Evolutionary conservation across 1,140 invertebrate genomes (phyloP), one percentile per base, ranked within the genome.

Genomic region (Berghia stephanieae): DNA sequence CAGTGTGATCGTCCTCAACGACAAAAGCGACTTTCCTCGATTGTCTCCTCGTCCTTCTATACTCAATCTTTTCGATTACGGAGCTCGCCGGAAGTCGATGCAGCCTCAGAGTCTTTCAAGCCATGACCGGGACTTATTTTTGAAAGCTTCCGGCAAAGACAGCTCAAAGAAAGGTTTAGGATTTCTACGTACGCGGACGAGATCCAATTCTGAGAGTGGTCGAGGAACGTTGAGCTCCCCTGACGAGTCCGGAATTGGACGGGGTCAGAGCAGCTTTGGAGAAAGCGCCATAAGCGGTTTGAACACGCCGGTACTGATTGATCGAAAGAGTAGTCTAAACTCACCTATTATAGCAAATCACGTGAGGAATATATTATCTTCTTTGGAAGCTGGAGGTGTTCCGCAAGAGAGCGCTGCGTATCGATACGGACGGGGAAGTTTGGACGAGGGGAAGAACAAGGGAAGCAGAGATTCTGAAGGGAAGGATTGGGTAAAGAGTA

Each of bases 1-100:
- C 40, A 79, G 78, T 49, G 78, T 81, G 57, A 81, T 81, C 55
- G 44, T 81, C 3, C 67, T 81, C 42, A 75, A 79, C 36, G 80
- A 81, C 78, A 79, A 78, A 57, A 78, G 52, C 44, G 80, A 81
- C 68, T 75, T 81, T 27, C 80, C 78, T 1, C 49, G 77, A 21
- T 68, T 81, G 49, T 81, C 80, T 31, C 80, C 80, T 21, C 70
- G 80, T n/a, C 78, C 80, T 6, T 78, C 80, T 18, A 66, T 81
- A 4, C 27, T 55, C 70, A 60, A 75, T 44, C 42, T 76, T 67
- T 42, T 57, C 16, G 44, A 77, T 24, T 63, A 67, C 27, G 40
- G 70, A 8, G 66, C 55, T 36, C 31, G 78, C n/a, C 44, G 66
- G 21, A 70, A 49, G 49, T 66, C 78, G 49, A 79, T 79, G 63